phyloP scores from a whole-genome alignment of 2,113 vertebrate species.

The Oryzias woworae region DNA sequence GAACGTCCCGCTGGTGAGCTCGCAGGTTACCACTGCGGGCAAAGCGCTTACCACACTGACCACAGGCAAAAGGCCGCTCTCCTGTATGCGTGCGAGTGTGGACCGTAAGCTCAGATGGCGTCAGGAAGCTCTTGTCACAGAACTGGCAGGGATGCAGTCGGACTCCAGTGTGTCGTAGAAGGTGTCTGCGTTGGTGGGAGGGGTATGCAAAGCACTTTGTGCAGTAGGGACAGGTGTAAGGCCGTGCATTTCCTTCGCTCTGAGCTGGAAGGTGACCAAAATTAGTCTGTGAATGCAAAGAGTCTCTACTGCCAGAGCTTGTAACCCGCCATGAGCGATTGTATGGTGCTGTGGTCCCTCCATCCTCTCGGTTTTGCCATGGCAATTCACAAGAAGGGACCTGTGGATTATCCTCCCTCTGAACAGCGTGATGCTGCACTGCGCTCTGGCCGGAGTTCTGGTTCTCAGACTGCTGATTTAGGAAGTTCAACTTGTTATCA shows the following conservation, averaged over 20 bases:
- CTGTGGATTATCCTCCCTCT: slow-evolving; percentile 46
- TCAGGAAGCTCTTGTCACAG: slow-evolving; percentile 76
- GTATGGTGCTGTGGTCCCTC: slow-evolving; percentile 25
- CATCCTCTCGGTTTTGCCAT: slow-evolving; percentile 56
- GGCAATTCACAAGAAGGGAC: slow-evolving; percentile 25
- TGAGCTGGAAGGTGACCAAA: slow-evolving; percentile 37
- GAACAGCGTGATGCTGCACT: slow-evolving; percentile 10
- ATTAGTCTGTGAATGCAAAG: slow-evolving; percentile 45
- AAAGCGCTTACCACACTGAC: slow-evolving; percentile 71
- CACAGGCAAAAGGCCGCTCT: slow-evolving; percentile 69
- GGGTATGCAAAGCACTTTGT: slow-evolving; percentile 72
- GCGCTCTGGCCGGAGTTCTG: slow-evolving; percentile 52
- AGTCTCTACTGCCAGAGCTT: slow-evolving; percentile 50
- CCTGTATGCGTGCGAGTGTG: slow-evolving; percentile 75
- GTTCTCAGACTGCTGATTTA: slow-evolving; percentile 64
- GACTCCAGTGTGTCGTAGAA: slow-evolving; percentile 72
- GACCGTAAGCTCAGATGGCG: slow-evolving; percentile 70
- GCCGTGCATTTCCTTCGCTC: slow-evolving; percentile 48
- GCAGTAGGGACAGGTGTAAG: slow-evolving; percentile 73
- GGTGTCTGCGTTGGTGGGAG: slow-evolving; percentile 72
- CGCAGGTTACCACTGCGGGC: slow-evolving; percentile 72
- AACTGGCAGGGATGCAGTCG: slow-evolving; percentile 70
- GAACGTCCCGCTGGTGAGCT: slow-evolving; percentile 73
- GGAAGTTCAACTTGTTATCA: slow-evolving; percentile 49
- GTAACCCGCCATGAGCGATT: slow-evolving; percentile 35